Conservation (phyloP, 2,888 invertebrate genomes). For the Bombylius discolor region DNA sequence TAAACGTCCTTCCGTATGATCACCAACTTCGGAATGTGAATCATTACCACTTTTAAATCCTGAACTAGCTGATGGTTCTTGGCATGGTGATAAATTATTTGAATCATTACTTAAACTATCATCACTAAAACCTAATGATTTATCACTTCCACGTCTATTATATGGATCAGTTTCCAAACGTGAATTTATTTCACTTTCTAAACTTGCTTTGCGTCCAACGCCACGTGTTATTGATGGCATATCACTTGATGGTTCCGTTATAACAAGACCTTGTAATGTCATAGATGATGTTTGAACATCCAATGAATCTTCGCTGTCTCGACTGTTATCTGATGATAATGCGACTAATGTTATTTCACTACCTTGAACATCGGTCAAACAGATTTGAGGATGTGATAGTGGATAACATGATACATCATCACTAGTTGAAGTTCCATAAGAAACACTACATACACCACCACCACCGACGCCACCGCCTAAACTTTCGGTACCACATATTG, state of each 20-base stretch:
- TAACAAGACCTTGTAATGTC: constrained; percentile 44
- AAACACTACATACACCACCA: not conserved
- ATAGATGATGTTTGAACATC: constrained; percentile 41
- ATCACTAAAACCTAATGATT: constrained; percentile 56
- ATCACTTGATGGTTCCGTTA: constrained; percentile 59
- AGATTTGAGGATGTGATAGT: constrained; percentile 67
- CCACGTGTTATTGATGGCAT: constrained; percentile 72
- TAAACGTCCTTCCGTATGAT: constrained; percentile 35
- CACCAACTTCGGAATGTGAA: constrained; percentile 44
- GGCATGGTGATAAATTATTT: constrained; percentile 42
- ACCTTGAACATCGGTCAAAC: constrained; percentile 81
- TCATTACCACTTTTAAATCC: constrained; percentile 43
- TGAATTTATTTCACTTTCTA: constrained; percentile 41
- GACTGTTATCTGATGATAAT: constrained; percentile 57
- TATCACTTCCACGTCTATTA: constrained; percentile 53
- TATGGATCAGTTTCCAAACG: constrained; percentile 25
- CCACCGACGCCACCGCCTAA: constrained; percentile 23
- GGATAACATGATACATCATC: constrained; percentile 19
- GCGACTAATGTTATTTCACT: constrained; percentile 69
- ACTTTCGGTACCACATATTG: constrained; percentile 27
- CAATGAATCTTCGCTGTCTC: constrained; percentile 55
- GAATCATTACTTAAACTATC: constrained; percentile 59
- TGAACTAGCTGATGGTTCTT: constrained; percentile 44
- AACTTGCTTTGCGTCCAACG: constrained; percentile 55
- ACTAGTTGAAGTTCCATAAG: not conserved